Conservation (phyloP, 2,888 invertebrate genomes). For the Caradrina kadenii region DNA sequence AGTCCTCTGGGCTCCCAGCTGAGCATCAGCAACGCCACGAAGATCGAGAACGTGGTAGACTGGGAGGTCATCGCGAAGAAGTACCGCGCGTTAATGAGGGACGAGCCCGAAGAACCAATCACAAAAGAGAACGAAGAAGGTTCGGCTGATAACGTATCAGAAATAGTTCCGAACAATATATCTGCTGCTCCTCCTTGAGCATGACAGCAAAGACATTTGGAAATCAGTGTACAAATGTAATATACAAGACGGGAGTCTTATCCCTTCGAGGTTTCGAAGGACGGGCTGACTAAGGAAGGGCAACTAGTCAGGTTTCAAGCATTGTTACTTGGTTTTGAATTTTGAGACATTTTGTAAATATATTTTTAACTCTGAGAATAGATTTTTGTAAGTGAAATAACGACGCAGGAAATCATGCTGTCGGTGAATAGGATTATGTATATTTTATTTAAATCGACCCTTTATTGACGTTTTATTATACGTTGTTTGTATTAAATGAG, state of each 20-base stretch:
- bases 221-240: conserved; percentile 58
- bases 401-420: background rate
- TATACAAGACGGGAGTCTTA: conserved; percentile 30
- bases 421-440: conserved; percentile 5
- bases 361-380: conserved; percentile 17
- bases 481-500: background rate
- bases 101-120: conserved; percentile 82
- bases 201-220: background rate
- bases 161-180: conserved; percentile 84
- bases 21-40: conserved; percentile 94
- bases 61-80: conserved; percentile 97
- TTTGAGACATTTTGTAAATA: conserved; percentile 42
- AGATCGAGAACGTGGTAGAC: conserved; percentile 97
- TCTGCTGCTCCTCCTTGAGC: conserved; percentile 83
- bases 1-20: conserved; percentile 96
- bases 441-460: background rate
- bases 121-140: conserved; percentile 84
- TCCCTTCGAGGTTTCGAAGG: background rate
- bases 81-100: conserved; percentile 93
- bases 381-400: conserved; percentile 39
- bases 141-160: conserved; percentile 83
- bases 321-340: conserved; percentile 31
- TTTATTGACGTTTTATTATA: background rate
- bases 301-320: background rate
- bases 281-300: background rate